phyloP scores from a whole-genome alignment of 2,113 vertebrate species.

The Phylloscopus trochiloides region DNA sequence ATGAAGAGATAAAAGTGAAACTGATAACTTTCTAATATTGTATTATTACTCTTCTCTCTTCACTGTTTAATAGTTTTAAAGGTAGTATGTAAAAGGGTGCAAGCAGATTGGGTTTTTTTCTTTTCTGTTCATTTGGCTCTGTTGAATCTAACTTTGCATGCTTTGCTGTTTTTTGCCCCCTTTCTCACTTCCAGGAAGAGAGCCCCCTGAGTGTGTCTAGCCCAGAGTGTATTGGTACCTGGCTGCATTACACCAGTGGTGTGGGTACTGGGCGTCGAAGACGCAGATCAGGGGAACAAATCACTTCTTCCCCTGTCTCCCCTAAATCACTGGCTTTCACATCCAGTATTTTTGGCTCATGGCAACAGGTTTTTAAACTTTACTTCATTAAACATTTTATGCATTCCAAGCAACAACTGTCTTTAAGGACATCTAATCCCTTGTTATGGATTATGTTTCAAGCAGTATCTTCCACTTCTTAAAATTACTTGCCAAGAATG shows the following conservation, averaged over 20 bases:
- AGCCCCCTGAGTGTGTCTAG: constrained; percentile 97
- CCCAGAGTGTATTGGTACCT: constrained; percentile 94
- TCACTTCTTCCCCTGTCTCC: constrained; percentile 96
- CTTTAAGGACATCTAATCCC: constrained; percentile 90
- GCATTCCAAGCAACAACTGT: constrained; percentile 81
- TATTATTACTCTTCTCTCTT: not conserved
- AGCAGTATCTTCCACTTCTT: constrained; percentile 69
- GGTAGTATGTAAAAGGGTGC: constrained; percentile 46
- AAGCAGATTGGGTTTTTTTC: constrained; percentile 70
- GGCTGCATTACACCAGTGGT: constrained; percentile 95
- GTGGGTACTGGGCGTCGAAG: constrained; percentile 95
- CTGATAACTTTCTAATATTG: not conserved
- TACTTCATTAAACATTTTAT: constrained; percentile 89
- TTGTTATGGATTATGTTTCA: constrained; percentile 69
- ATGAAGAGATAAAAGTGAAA: not conserved
- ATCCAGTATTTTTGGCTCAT: constrained; percentile 98
- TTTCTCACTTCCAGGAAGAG: constrained; percentile 94
- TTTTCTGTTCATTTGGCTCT: constrained; percentile 81
- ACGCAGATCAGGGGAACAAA: constrained; percentile 97
- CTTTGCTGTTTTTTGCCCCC: constrained; percentile 85
- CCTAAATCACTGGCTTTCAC: constrained; percentile 98
- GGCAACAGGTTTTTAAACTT: constrained; percentile 98
- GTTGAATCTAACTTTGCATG: constrained; percentile 91
- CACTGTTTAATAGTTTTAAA: constrained; percentile 54
- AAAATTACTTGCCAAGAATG: constrained; percentile 51